Base-by-base conservation (phyloP, 2,888 invertebrate species). In the Latheticus oryzae region DNA sequence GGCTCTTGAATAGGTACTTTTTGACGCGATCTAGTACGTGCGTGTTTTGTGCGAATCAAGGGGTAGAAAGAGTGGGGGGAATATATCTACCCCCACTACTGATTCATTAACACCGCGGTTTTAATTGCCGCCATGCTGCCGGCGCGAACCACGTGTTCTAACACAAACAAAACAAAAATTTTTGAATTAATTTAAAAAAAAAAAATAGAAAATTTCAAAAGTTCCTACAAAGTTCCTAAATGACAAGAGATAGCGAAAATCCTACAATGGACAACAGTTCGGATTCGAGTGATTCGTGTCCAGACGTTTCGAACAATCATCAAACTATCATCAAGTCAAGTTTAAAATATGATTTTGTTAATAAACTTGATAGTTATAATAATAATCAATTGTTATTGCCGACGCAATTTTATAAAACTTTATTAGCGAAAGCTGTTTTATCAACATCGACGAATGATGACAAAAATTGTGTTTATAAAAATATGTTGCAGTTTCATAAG, bases 331-430 rank as follows among this genome's bases (percentile, higher is more conserved):
- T 70, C 40, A 75, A 73, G 50, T 65, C 71, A 13, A 67, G 73
- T 8, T 70, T 78, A 48, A 78, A 78, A 61, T 78, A 77, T 59
- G 75, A 77, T 65, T 74, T 78, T 62, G 77, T 78, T 33, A 79
- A 78, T 56, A 79, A 79, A 64, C 66, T 79, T 53, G 79, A 79
- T 64, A 73, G 74, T 54, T 79, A 79, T 61, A 79, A 79, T 60
- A 79, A 79, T 61, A 79, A 79, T 61, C 79, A 79, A 63, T 65
- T 79, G 60, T 55, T 91, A 43, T 80, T 91, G 60, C 90, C 90
- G 5, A 87, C 89, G 51, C 90, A 91, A 72, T 81, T 91, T 67
- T 91, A 91, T 74, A 91, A 91, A 78, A 91, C 87, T 69, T 83
- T 91, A 60, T 78, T 91, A 71, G 90, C 90, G 5, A 90, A 83